Percentiles rank a stretch among this genome's conserved stretches.
Evolutionary conservation across 2,888 invertebrate genomes (phyloP).

Genomic region (Drosophila nr. perissopoda): DNA sequence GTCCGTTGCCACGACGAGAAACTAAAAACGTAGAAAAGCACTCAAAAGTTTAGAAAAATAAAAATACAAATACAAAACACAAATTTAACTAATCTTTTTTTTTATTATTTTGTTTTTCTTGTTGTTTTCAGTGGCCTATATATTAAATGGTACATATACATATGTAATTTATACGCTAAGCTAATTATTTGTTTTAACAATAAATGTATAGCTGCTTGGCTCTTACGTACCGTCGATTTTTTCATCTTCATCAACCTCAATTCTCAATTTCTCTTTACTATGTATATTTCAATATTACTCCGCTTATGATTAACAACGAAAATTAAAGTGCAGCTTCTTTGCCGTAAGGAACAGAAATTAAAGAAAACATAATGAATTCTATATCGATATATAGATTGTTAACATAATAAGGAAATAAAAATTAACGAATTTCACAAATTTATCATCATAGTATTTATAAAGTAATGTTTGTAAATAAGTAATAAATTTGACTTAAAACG

Average conservation of each 20-base stretch:
- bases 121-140: slow-evolving; percentile 66
- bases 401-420: slow-evolving; percentile 58
- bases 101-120: slow-evolving; percentile 57
- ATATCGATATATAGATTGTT: slow-evolving; percentile 42
- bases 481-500: slow-evolving; percentile 42
- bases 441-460: slow-evolving; percentile 27
- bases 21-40: slow-evolving; percentile 15
- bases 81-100: slow-evolving; percentile 67
- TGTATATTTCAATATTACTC: slow-evolving; percentile 50
- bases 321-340: slow-evolving; percentile 68
- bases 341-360: slow-evolving; percentile 73
- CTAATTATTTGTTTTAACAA: slow-evolving; percentile 77
- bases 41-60: slow-evolving; percentile 6
- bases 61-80: slow-evolving; percentile 47
- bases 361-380: slow-evolving; percentile 59
- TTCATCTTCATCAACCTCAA: slow-evolving; percentile 4
- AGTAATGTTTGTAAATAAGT: slow-evolving; percentile 42
- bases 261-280: slow-evolving; percentile 27
- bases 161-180: slow-evolving; percentile 74
- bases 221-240: slow-evolving; percentile 35
- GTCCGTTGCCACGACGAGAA: slow-evolving; percentile 31
- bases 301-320: slow-evolving; percentile 51
- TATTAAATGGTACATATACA: slow-evolving; percentile 69
- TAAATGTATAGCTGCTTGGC: slow-evolving; percentile 74
- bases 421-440: slow-evolving; percentile 52